Percentiles rank a stretch among this genome's conserved stretches.
phyloP scores from a whole-genome alignment of 1,140 invertebrate species.

The Papilio machaon region DNA sequence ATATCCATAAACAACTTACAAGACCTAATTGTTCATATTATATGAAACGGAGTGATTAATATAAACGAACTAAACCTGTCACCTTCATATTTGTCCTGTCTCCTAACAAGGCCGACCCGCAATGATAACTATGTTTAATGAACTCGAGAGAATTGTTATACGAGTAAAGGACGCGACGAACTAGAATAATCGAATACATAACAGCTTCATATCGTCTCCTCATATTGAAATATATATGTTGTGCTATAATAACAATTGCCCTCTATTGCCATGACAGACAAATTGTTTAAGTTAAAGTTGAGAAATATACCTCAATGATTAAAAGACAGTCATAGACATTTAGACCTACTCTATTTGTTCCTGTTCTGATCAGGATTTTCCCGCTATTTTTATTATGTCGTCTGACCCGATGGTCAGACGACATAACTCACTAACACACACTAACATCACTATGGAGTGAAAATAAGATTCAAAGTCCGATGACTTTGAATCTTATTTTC shows the following conservation, averaged over 20 bases:
- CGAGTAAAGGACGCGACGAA: slow-evolving; percentile 24
- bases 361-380: no score
- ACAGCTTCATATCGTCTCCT: background rate
- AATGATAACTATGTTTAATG: slow-evolving; percentile 37
- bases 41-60: slow-evolving; percentile 28
- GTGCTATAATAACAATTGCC: background rate
- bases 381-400: no score
- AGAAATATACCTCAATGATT: no score
- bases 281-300: background rate
- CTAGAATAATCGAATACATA: slow-evolving; percentile 36
- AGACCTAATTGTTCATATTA: background rate
- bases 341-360: no score
- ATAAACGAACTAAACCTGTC: slow-evolving; percentile 19
- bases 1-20: background rate
- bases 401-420: no score
- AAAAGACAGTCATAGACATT: no score
- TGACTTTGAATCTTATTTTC: no score
- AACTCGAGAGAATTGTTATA: slow-evolving; percentile 36
- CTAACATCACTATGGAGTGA: no score
- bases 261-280: background rate
- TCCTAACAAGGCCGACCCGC: slow-evolving; percentile 17
- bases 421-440: no score
- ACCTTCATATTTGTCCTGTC: slow-evolving; percentile 7
- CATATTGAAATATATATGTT: background rate
- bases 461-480: no score